These are phyloP conservation scores for Amphiprion clarkii DNA, from an alignment of 2,797 vertebrate species.

Conservation along the genomic window DNA sequence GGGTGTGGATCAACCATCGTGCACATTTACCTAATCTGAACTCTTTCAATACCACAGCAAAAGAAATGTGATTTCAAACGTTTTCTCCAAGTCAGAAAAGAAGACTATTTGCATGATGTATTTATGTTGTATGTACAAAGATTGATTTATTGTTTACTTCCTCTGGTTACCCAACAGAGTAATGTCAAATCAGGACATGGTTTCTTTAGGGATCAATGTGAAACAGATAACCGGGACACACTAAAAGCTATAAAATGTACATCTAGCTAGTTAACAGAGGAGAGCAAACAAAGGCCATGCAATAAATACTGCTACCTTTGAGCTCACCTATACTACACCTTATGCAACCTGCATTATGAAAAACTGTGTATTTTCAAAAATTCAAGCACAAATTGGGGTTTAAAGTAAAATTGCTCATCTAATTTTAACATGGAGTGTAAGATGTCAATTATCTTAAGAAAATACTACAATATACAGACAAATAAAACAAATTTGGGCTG, in stretches of 20 bases:
- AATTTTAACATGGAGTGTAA: not conserved
- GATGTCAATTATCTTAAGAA: not conserved
- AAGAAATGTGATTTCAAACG: too few species aligned
- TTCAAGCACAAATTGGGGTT: not conserved
- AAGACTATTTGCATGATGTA: too few species aligned
- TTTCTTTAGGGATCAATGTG: not conserved
- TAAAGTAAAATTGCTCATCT: not conserved
- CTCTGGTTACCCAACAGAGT: too few species aligned
- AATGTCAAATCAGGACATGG: too few species aligned
- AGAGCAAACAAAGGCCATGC: conserved; percentile 21
- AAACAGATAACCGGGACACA: not conserved
- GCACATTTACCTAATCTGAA: too few species aligned
- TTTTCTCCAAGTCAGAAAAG: too few species aligned
- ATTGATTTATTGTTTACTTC: too few species aligned
- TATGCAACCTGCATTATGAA: conserved; percentile 41
- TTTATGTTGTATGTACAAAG: too few species aligned
- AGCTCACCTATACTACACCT: conserved; percentile 33
- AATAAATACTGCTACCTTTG: conserved; percentile 63
- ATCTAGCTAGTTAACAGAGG: not conserved
- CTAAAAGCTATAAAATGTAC: not conserved
- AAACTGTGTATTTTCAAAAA: not conserved
- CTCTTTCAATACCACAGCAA: too few species aligned
- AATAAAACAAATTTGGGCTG: not conserved
- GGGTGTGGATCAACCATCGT: too few species aligned
- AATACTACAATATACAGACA: too few species aligned